Percentiles rank a stretch among this genome's conserved stretches.
Evolutionary conservation across 2,888 invertebrate genomes (phyloP).

Genomic region (Gibbula magus): DNA sequence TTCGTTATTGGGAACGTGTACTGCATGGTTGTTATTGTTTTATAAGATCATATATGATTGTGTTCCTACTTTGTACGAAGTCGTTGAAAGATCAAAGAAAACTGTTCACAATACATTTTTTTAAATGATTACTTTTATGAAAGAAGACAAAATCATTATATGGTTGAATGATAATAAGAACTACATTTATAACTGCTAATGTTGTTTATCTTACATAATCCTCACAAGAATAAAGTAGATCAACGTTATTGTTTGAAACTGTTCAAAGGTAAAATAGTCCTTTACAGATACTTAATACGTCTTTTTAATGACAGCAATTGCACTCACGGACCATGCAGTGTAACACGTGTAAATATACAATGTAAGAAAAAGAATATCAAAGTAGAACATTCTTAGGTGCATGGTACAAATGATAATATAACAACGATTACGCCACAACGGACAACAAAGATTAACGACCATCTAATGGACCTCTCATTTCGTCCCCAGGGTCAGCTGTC

Average conservation of each 20-base stretch:
- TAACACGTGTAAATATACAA: not conserved
- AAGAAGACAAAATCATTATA: not conserved
- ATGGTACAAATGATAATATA: not conserved
- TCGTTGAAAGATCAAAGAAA: too few relatives aligned
- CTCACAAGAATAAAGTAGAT: not conserved
- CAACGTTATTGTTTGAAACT: not conserved
- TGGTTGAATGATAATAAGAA: not conserved
- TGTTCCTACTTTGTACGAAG: too few relatives aligned
- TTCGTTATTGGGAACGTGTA: too few relatives aligned
- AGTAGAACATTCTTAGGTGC: not conserved
- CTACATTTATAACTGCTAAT: not conserved
- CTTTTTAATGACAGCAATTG: not conserved
- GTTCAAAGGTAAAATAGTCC: too few relatives aligned
- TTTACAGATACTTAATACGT: not conserved
- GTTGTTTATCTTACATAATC: slow-evolving; percentile 1
- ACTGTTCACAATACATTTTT: too few relatives aligned
- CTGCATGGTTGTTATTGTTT: too few relatives aligned
- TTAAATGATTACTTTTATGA: too few relatives aligned
- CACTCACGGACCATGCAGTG: not conserved
- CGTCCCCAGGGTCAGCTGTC: too few relatives aligned
- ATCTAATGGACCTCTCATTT: not conserved
- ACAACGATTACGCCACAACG: not conserved
- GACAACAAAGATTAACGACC: not conserved
- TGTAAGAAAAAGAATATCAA: not conserved
- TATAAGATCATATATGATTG: too few relatives aligned